These are phyloP conservation scores for Pheucticus melanocephalus DNA, from an alignment of 2,113 vertebrate species.

Conservation along the genomic window DNA sequence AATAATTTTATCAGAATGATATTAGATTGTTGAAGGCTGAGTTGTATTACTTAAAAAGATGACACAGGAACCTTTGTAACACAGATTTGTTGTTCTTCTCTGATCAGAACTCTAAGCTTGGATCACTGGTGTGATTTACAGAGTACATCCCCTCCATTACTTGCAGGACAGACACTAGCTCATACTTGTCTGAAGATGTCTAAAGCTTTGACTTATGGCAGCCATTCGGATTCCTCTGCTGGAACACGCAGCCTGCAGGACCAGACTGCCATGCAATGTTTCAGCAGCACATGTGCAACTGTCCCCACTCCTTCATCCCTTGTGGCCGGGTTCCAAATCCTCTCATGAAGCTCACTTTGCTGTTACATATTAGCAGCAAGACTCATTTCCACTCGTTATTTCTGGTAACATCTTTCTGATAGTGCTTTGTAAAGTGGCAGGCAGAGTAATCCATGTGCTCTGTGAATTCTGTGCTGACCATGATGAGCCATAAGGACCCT, in stretches of 20 bases:
- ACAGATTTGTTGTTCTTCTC: slow-evolving; percentile 18
- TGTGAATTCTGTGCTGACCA: accelerated
- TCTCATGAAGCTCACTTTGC: background rate
- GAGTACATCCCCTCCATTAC: background rate
- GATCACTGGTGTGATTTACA: background rate
- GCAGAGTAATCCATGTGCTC: background rate
- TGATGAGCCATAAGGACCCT: background rate
- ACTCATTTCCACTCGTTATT: background rate
- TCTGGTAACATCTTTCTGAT: background rate
- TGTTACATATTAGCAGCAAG: background rate
- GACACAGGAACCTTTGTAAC: background rate
- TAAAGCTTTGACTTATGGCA: background rate
- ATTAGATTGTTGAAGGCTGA: background rate
- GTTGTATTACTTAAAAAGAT: background rate
- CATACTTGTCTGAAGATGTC: slow-evolving; percentile 2
- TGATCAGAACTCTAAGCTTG: background rate
- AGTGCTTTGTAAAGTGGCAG: background rate
- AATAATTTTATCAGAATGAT: slow-evolving; percentile 1
- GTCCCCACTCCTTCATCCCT: background rate
- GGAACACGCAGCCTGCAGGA: background rate
- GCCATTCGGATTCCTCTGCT: background rate
- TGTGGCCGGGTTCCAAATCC: background rate
- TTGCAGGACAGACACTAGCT: background rate
- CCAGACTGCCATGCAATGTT: background rate
- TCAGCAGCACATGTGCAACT: background rate